Conservation (phyloP, 2,797 vertebrate genomes). For the Dipus sagitta region DNA sequence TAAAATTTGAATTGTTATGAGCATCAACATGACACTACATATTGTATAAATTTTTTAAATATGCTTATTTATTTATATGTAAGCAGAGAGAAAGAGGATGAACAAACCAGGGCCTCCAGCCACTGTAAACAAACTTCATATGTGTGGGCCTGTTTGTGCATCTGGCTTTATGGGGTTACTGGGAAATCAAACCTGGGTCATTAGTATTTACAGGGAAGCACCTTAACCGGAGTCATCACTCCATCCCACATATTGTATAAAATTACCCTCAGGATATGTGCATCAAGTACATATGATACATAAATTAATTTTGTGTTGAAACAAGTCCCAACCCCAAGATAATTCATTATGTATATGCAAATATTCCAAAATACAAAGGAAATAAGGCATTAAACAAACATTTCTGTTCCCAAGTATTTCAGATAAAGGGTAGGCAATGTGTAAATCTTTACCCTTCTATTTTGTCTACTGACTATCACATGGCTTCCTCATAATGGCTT, state of each 20-base stretch:
- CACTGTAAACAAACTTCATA: too few species aligned
- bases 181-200: too few species aligned
- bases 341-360: not conserved
- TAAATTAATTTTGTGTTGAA: not conserved
- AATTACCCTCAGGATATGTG: not conserved
- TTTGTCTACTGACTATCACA: accelerated
- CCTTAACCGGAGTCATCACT: too few species aligned
- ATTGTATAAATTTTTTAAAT: not conserved
- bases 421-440: too few species aligned
- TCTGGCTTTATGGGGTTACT: too few species aligned
- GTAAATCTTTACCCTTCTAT: not conserved
- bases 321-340: too few species aligned
- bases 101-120: too few species aligned
- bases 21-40: not conserved
- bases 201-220: too few species aligned
- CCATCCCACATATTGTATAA: not conserved
- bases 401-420: not conserved
- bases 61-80: too few species aligned
- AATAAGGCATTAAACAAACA: not conserved
- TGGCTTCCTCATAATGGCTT: not conserved
- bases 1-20: not conserved
- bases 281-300: too few species aligned
- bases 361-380: not conserved
- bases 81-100: too few species aligned
- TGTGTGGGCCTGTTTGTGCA: too few species aligned